phyloP scores from a whole-genome alignment of 2,113 vertebrate genomes.

The Arenaria interpres region DNA sequence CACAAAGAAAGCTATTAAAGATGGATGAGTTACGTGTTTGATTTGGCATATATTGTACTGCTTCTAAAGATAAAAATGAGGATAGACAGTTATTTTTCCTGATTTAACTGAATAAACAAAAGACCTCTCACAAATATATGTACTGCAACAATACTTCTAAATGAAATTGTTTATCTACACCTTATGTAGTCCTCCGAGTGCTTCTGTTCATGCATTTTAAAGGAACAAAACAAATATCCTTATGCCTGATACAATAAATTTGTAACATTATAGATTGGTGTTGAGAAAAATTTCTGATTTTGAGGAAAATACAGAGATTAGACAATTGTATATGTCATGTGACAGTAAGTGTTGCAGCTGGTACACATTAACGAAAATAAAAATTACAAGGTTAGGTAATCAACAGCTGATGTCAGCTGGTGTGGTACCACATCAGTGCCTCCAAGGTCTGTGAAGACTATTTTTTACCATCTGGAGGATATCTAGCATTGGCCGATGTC shows the following conservation, averaged over 20 bases:
- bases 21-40: slow-evolving; percentile 4
- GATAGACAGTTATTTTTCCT: background rate
- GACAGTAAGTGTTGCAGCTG: background rate
- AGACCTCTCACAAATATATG: background rate
- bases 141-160: background rate
- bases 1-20: slow-evolving; percentile 26
- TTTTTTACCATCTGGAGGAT: slow-evolving; percentile 4
- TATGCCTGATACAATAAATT: background rate
- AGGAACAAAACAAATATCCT: background rate
- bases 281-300: background rate
- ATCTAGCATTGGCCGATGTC: background rate
- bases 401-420: slow-evolving; percentile 46
- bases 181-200: background rate
- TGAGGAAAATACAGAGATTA: background rate
- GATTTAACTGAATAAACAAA: background rate
- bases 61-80: background rate
- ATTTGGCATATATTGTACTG: background rate
- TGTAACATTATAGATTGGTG: background rate
- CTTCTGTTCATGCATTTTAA: background rate
- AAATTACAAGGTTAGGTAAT: slow-evolving; percentile 15
- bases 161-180: background rate
- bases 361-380: slow-evolving; percentile 10
- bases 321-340: background rate
- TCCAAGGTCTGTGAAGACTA: background rate
- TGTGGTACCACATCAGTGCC: background rate